Percentiles rank a stretch among this genome's conserved stretches.
These are phyloP conservation scores for Betta splendens DNA, from an alignment of 2,797 vertebrate genomes.

Conservation along the genomic window DNA sequence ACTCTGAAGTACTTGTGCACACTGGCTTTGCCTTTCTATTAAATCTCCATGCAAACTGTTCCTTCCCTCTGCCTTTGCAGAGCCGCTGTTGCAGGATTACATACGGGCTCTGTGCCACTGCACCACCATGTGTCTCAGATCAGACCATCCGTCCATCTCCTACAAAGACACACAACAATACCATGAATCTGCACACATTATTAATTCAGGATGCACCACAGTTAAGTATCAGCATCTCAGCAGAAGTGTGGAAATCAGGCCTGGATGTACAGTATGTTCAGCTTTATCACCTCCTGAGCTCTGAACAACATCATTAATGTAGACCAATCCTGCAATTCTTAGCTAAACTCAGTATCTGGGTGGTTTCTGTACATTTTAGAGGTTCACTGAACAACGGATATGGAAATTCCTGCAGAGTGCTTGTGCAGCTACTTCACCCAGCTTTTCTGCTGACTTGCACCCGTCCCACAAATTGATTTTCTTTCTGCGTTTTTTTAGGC, in stretches of 20 bases:
- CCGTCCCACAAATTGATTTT: constrained; percentile 61
- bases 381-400: constrained; percentile 30
- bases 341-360: constrained; percentile 15
- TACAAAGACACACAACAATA: constrained; percentile 17
- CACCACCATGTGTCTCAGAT: too few species aligned
- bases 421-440: constrained; percentile 63
- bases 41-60: constrained; percentile 10
- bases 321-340: not conserved
- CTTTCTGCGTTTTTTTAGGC: constrained; percentile 13
- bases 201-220: too few species aligned
- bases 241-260: constrained; percentile 54
- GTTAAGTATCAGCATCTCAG: constrained; percentile 52
- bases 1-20: not conserved
- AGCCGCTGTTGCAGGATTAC: constrained; percentile 8
- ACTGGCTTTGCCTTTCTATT: constrained; percentile 5
- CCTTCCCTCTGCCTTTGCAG: not conserved
- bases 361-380: constrained; percentile 25
- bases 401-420: constrained; percentile 62
- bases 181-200: constrained; percentile 51
- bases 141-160: too few species aligned
- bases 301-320: constrained; percentile 35
- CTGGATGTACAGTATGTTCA: constrained; percentile 38
- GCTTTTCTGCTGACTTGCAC: constrained; percentile 73
- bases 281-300: constrained; percentile 44
- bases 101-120: constrained; percentile 1